Conservation (phyloP, 2,888 invertebrate species). For the Zygothrica quintamaculata region DNA sequence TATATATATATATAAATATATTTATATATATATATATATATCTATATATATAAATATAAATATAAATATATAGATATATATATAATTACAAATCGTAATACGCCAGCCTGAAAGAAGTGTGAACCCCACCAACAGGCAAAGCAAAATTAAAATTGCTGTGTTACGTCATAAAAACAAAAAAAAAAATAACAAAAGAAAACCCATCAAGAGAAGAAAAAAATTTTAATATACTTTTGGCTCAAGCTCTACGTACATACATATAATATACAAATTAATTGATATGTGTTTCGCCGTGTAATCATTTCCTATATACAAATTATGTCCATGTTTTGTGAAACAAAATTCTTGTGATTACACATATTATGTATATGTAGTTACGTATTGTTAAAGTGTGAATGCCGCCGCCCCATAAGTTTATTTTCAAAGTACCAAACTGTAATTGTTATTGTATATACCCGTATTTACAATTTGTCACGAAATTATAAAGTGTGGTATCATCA, state of each 20-base stretch:
- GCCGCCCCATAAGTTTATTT: slow-evolving; percentile 27
- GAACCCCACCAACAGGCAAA: slow-evolving; percentile 54
- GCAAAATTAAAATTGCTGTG: slow-evolving; percentile 34
- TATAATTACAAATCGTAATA: slow-evolving; percentile 31
- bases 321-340: slow-evolving; percentile 71
- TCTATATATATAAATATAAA: too few relatives aligned
- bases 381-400: slow-evolving; percentile 60
- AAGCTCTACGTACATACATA: slow-evolving; percentile 47
- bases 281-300: slow-evolving; percentile 45
- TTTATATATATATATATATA: too few relatives aligned
- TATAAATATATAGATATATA: neutral
- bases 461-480: slow-evolving; percentile 53
- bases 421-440: slow-evolving; percentile 44
- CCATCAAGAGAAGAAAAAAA: slow-evolving; percentile 5
- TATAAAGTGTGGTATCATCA: slow-evolving; percentile 51
- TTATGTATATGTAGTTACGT: slow-evolving; percentile 45
- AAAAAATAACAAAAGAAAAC: slow-evolving; percentile 20
- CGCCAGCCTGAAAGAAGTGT: slow-evolving; percentile 33
- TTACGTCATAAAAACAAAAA: slow-evolving; percentile 33
- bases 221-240: slow-evolving; percentile 44
- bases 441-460: slow-evolving; percentile 45
- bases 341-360: slow-evolving; percentile 73
- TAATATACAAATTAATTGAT: slow-evolving; percentile 46
- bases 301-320: slow-evolving; percentile 56
- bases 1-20: too few relatives aligned